phyloP scores from a whole-genome alignment of 2,797 vertebrate species.

The Tapera naevia region DNA sequence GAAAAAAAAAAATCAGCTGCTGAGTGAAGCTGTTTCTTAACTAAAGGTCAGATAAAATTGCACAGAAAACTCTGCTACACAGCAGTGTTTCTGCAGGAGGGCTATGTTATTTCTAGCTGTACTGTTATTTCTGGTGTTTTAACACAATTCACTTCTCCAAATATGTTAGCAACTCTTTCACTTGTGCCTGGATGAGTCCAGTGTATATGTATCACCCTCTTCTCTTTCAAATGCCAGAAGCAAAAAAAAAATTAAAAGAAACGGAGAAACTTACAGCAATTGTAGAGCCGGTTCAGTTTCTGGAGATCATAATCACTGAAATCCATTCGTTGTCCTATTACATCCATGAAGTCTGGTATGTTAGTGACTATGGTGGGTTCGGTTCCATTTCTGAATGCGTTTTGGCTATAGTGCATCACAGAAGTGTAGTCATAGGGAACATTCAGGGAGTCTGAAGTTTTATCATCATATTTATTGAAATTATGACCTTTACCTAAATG shows the following conservation, averaged over 20 bases:
- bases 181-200: not conserved
- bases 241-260: not conserved
- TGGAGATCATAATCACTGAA: constrained; percentile 91
- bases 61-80: not conserved
- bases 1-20: constrained; percentile 28
- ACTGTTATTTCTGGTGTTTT: not conserved
- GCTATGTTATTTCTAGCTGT: not conserved
- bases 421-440: constrained; percentile 94
- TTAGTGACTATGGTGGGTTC: constrained; percentile 91
- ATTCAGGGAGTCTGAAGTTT: constrained; percentile 81
- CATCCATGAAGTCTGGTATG: constrained; percentile 85
- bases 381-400: constrained; percentile 81
- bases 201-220: not conserved
- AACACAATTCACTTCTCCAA: not conserved
- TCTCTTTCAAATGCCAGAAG: not conserved
- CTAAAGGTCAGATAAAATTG: constrained; percentile 45
- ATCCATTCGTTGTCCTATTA: constrained; percentile 94
- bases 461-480: constrained; percentile 87
- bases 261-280: constrained; percentile 84
- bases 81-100: constrained; percentile 5
- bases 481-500: constrained; percentile 83
- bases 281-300: constrained; percentile 88
- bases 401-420: constrained; percentile 96
- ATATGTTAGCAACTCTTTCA: not conserved
- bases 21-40: not conserved